Evolutionary conservation across 2,797 vertebrate species (phyloP), one percentile per base, ranked within the genome.

Genomic region (Ptychobarbus kaznakovi): DNA sequence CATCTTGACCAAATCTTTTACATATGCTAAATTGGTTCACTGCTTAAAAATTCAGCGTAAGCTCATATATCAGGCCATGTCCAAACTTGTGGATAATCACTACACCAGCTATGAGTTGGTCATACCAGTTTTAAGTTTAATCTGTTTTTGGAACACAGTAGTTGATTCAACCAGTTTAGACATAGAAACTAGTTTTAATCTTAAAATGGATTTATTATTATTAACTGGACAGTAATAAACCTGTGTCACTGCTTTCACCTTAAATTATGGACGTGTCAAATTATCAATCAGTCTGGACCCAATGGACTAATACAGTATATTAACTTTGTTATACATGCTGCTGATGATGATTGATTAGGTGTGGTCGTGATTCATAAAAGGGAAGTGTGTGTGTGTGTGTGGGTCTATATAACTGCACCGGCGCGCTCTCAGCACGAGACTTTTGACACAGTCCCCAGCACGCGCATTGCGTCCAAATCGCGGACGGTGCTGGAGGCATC

Each of bases 341-440:
- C 51, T 53, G 38, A 8, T 42, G 38, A 53, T 87, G 38, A 72
- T 84, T 77, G 20, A 83, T 68, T 61, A 86, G 87, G 91, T 86
- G 91, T 89, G 90, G 87, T 86, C 11, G 56, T 86, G 79, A 86
- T 79, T 90, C 90, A 90, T 82, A n/a, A 73, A 82, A 32, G 40
- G 82, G 83, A 87, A 84, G 81, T 85, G 61, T 73, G 32, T 32
- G 32, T 32, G 32, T n/a, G n/a, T 32, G 42, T 78, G 42, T 46
- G 10, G 4, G 82, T 53, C 81, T 90, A 83, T 87, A 88, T 86
- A 89, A 87, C 69, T 84, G 85, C 81, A 63, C 28, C 44, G 76
- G 76, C 28, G 84, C 66, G 28, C 22, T 40, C 76, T 6, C 40
- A 20, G 28, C 78, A 32, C 58, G 80, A 77, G 53, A 72, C 75